Percentiles rank a stretch among this genome's conserved stretches.
These are phyloP conservation scores for Eubasilissa regina DNA, from an alignment of 1,140 invertebrate genomes.

Conservation along the genomic window DNA sequence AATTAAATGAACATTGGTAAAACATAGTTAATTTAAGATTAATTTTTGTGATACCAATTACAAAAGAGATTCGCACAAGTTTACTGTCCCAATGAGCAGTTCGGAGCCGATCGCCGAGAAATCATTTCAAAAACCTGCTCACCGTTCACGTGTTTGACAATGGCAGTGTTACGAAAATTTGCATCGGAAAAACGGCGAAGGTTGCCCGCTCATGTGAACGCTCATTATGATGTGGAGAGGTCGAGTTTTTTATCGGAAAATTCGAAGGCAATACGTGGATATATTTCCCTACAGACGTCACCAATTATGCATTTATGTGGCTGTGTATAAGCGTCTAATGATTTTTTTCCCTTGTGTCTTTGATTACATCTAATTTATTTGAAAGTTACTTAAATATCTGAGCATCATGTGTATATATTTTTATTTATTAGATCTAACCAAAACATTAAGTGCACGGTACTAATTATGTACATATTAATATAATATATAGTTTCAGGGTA, in stretches of 20 bases:
- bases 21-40: neutral
- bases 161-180: constrained; percentile 51
- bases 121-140: constrained; percentile 38
- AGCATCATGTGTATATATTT: too few relatives aligned
- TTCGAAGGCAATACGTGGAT: constrained; percentile 18
- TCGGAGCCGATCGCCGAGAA: neutral
- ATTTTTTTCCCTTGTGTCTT: neutral
- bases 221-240: constrained; percentile 6
- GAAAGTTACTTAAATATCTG: too few relatives aligned
- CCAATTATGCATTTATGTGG: neutral
- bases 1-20: constrained; percentile 1
- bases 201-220: constrained; percentile 40
- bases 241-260: constrained; percentile 37
- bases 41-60: neutral
- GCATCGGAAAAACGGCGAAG: constrained; percentile 51
- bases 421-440: too few relatives aligned
- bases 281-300: constrained; percentile 2
- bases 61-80: neutral
- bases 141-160: constrained; percentile 44
- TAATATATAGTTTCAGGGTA: too few relatives aligned
- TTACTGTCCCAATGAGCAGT: too few relatives aligned
- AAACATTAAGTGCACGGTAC: too few relatives aligned
- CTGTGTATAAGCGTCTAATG: too few relatives aligned
- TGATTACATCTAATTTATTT: neutral
- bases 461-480: too few relatives aligned